Evolutionary conservation across 2,113 vertebrate species (phyloP).

Genomic region (Microtus pennsylvanicus): DNA sequence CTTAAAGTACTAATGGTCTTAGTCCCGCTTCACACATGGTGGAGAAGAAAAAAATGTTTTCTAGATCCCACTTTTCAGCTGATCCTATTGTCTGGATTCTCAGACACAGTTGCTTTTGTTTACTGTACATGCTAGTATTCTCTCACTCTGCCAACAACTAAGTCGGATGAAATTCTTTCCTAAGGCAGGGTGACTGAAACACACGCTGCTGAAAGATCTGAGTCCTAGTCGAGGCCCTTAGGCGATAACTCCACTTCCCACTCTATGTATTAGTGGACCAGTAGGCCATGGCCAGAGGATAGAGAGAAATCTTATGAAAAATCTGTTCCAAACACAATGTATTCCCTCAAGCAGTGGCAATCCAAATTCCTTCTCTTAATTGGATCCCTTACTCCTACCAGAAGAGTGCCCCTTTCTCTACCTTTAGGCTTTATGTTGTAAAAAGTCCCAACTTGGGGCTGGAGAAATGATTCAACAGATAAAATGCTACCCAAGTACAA

Average conservation of each 20-base stretch:
- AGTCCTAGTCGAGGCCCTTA: background rate
- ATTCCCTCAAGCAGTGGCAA: background rate
- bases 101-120: background rate
- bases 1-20: background rate
- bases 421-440: background rate
- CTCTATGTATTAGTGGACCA: background rate
- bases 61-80: background rate
- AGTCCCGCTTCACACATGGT: background rate
- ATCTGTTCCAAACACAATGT: background rate
- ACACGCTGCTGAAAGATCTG: background rate
- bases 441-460: background rate
- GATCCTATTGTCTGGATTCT: background rate
- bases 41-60: background rate
- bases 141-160: background rate
- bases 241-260: background rate
- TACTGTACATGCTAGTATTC: background rate
- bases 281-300: background rate
- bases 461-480: background rate
- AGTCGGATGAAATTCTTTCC: background rate
- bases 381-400: background rate
- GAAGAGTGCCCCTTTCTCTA: background rate
- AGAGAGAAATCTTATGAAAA: background rate
- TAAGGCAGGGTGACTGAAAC: background rate
- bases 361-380: background rate
- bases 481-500: background rate